Conservation (phyloP, 1,140 invertebrate species). For the Scaptomyza montana region DNA sequence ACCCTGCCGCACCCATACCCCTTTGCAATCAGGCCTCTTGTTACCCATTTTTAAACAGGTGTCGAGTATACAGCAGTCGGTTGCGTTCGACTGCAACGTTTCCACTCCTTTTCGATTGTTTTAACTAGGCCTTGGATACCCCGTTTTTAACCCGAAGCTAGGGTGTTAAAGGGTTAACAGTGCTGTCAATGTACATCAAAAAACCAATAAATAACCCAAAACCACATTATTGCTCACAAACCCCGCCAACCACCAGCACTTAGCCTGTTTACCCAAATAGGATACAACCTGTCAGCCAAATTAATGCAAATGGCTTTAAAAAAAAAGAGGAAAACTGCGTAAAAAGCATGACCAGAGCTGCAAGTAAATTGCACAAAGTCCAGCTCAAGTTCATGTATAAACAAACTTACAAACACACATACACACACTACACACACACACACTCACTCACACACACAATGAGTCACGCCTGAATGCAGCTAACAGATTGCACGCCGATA, state of each 20-base stretch:
- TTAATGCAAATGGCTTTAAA: conserved; percentile 52
- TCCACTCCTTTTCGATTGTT: too few relatives aligned
- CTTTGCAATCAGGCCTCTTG: too few relatives aligned
- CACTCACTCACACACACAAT: not conserved
- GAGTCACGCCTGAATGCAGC: conserved; percentile 63
- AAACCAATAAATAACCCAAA: conserved; percentile 56
- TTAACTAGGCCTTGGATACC: not conserved
- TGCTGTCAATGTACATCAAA: conserved; percentile 32
- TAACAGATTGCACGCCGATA: conserved; percentile 70
- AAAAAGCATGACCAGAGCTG: not conserved
- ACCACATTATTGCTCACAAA: not conserved
- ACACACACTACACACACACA: too few relatives aligned
- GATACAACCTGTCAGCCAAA: conserved; percentile 34
- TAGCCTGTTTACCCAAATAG: conserved; percentile 11
- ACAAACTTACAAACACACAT: conserved; percentile 12
- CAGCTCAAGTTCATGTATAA: conserved; percentile 8
- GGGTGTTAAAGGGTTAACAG: not conserved
- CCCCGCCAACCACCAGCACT: not conserved
- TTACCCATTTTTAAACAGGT: too few relatives aligned
- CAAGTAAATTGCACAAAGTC: conserved; percentile 55
- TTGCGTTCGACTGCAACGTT: too few relatives aligned
- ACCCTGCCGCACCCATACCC: too few relatives aligned
- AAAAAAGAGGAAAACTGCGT: conserved; percentile 34
- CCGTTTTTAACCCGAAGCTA: too few relatives aligned
- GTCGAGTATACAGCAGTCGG: too few relatives aligned